phyloP scores from a whole-genome alignment of 2,888 invertebrate genomes.

The Calameuta pallipes region DNA sequence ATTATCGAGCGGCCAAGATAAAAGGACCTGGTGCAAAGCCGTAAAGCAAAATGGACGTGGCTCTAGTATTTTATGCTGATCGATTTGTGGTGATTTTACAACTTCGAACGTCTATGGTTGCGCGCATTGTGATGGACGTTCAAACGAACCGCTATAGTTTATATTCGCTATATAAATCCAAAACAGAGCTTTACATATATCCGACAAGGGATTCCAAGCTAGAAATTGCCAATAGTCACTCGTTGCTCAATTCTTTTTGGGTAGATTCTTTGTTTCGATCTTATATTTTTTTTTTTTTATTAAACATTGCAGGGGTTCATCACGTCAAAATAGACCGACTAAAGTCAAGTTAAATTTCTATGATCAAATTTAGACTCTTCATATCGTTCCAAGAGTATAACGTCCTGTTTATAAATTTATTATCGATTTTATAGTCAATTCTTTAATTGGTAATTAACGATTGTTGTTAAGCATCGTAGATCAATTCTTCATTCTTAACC shows the following conservation, averaged over 20 bases:
- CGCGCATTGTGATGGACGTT: slow-evolving; percentile 41
- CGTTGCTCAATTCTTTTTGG: not conserved
- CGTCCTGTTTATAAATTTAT: not conserved
- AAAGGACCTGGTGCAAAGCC: slow-evolving; percentile 46
- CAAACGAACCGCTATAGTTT: slow-evolving; percentile 61
- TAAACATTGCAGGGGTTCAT: not conserved
- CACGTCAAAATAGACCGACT: not conserved
- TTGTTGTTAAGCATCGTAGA: not conserved
- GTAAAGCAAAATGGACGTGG: slow-evolving; percentile 55
- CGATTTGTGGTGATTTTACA: slow-evolving; percentile 65
- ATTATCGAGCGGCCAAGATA: slow-evolving; percentile 53
- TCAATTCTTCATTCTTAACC: not conserved
- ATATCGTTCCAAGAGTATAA: not conserved
- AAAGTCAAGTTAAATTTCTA: not conserved
- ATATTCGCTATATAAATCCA: slow-evolving; percentile 51
- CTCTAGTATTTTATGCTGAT: slow-evolving; percentile 57
- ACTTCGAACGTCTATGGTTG: slow-evolving; percentile 53
- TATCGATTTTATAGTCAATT: not conserved
- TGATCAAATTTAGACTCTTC: not conserved
- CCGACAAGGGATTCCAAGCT: slow-evolving; percentile 1
- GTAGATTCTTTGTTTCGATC: not conserved
- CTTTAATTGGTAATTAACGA: not conserved
- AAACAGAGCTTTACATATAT: slow-evolving; percentile 56
- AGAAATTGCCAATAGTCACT: not conserved
- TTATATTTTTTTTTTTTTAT: not conserved